phyloP scores from a whole-genome alignment of 2,888 invertebrate species.

The Heliconius cydno region DNA sequence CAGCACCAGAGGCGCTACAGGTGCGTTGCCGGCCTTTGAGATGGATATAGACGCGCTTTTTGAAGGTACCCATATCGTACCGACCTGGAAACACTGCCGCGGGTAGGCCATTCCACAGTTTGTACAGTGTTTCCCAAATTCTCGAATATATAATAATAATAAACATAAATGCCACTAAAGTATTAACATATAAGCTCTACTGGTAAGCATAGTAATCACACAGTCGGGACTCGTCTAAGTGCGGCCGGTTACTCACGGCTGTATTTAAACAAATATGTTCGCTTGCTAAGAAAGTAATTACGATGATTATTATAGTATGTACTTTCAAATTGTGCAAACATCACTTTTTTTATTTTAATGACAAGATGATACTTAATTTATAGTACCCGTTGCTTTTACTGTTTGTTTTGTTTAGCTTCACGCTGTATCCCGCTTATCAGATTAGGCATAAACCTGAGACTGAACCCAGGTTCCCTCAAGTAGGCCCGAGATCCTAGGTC shows the following conservation, averaged over 20 bases:
- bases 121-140: no score
- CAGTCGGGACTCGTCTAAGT: conserved; percentile 34
- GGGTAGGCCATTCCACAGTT: no score
- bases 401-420: no score
- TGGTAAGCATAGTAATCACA: conserved; percentile 20
- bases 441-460: no score
- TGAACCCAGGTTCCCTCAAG: no score
- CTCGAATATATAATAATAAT: not conserved
- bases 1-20: no score
- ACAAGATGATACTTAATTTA: not conserved
- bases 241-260: conserved; percentile 28
- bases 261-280: conserved; percentile 20
- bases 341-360: not conserved
- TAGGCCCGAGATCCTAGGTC: no score
- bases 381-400: not conserved
- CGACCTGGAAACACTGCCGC: no score
- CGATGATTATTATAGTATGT: conserved; percentile 12
- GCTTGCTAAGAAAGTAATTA: conserved; percentile 25
- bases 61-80: no score
- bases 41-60: no score
- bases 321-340: conserved; percentile 22
- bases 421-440: no score
- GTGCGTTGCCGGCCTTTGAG: no score
- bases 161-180: not conserved
- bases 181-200: not conserved